phyloP scores from a whole-genome alignment of 2,888 invertebrate species.

The Lepidonotus clava region DNA sequence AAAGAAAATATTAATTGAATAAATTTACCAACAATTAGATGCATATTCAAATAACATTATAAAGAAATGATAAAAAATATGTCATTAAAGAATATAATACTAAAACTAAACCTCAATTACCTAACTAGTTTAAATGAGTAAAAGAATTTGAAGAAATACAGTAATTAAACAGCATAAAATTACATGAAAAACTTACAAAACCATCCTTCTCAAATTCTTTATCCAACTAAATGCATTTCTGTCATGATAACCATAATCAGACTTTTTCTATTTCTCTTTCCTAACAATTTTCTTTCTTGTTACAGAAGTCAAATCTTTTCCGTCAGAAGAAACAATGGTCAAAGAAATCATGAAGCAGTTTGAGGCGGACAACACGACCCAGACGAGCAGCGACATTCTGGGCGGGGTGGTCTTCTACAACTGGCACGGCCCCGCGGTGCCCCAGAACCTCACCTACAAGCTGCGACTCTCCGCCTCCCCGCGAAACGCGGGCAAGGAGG shows the following conservation, averaged over 20 bases:
- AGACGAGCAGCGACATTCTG: conserved; percentile 43
- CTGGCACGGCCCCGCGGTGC: not conserved
- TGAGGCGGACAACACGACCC: not conserved
- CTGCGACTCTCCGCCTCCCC: conserved; percentile 56
- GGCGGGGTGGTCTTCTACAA: conserved; percentile 56
- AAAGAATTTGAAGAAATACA: too few species aligned
- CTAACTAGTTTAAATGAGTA: too few species aligned
- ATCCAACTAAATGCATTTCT: not conserved
- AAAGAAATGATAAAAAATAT: too few species aligned
- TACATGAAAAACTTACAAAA: too few species aligned
- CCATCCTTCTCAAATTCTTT: not conserved
- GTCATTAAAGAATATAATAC: too few species aligned
- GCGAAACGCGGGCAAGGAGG: conserved; percentile 7
- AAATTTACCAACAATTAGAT: too few species aligned
- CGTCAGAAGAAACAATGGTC: conserved; percentile 53
- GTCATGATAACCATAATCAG: not conserved
- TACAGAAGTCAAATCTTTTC: conserved; percentile 3
- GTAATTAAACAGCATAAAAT: too few species aligned
- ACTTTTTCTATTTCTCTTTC: not conserved
- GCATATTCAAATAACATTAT: too few species aligned
- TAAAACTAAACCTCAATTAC: too few species aligned
- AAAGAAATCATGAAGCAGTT: conserved; percentile 22
- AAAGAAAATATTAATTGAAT: too few species aligned
- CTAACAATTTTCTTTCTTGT: not conserved
- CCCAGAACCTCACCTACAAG: conserved; percentile 38